Evolutionary conservation across 2,888 invertebrate species (phyloP).

Genomic region (Idaea straminata): DNA sequence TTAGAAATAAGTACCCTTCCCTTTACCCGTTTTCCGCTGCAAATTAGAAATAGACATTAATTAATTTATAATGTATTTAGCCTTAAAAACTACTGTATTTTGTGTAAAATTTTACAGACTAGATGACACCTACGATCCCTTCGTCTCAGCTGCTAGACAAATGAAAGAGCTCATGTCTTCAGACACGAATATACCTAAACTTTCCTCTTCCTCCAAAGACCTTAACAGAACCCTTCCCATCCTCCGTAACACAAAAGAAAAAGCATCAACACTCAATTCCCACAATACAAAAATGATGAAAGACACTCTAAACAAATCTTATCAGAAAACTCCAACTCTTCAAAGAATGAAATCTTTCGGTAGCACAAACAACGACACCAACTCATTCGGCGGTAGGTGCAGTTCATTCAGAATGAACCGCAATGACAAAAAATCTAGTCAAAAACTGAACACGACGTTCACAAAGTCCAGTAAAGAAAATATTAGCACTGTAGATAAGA

Average conservation of each 20-base stretch:
- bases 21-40: slow-evolving; percentile 8
- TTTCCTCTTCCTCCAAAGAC: slow-evolving; percentile 65
- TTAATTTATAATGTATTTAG: background rate
- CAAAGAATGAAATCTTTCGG: slow-evolving; percentile 77
- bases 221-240: slow-evolving; percentile 67
- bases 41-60: slow-evolving; percentile 2
- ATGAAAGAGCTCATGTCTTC: slow-evolving; percentile 89
- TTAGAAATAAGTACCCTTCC: slow-evolving; percentile 12
- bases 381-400: slow-evolving; percentile 64
- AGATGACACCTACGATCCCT: slow-evolving; percentile 86
- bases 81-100: slow-evolving; percentile 15
- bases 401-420: slow-evolving; percentile 72
- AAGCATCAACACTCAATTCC: slow-evolving; percentile 51
- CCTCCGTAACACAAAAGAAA: slow-evolving; percentile 64
- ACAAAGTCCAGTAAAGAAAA: slow-evolving; percentile 76
- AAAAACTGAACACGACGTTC: slow-evolving; percentile 70
- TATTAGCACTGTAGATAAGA: slow-evolving; percentile 60
- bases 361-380: slow-evolving; percentile 61
- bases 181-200: slow-evolving; percentile 77
- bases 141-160: slow-evolving; percentile 88
- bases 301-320: slow-evolving; percentile 74
- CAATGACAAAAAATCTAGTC: slow-evolving; percentile 67
- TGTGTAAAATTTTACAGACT: slow-evolving; percentile 56
- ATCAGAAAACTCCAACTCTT: slow-evolving; percentile 75
- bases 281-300: slow-evolving; percentile 72